These are phyloP conservation scores for Dasyprocta punctata DNA, from an alignment of 2,113 vertebrate genomes.

Conservation along the genomic window DNA sequence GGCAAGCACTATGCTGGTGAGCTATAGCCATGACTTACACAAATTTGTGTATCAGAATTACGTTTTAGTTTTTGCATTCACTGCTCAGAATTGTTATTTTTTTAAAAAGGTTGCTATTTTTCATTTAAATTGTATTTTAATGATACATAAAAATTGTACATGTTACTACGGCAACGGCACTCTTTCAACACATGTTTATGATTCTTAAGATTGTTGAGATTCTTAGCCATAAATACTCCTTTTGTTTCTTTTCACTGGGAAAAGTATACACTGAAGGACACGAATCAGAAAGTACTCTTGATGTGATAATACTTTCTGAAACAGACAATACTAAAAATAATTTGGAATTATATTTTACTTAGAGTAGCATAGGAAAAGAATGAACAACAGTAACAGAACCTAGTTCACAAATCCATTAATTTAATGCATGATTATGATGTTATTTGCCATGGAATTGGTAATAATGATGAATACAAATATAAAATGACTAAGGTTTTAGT, in stretches of 20 bases:
- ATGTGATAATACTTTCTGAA: not conserved
- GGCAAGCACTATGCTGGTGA: too few relatives aligned
- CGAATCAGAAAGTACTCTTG: conserved; percentile 38
- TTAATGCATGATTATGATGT: not conserved
- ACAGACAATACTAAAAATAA: not conserved
- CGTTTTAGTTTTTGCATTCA: not conserved
- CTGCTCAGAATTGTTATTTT: not conserved
- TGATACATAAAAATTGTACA: not conserved
- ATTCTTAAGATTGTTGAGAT: not conserved
- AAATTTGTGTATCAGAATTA: not conserved
- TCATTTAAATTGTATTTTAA: not conserved
- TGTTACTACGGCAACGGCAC: too few relatives aligned
- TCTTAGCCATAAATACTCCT: not conserved
- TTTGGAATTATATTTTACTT: conserved; percentile 36
- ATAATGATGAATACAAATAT: conserved; percentile 28
- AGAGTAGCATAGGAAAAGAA: not conserved
- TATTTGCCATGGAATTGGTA: not conserved
- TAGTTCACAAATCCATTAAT: conserved; percentile 41
- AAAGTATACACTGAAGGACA: not conserved
- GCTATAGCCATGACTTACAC: not conserved
- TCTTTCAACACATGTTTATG: not conserved
- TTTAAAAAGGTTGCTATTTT: not conserved
- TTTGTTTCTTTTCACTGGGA: not conserved
- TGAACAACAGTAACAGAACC: not conserved
- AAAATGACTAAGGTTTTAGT: not conserved